Percentiles rank a stretch among this genome's conserved stretches.
These are phyloP conservation scores for Helicoverpa assulta DNA, from an alignment of 2,888 invertebrate genomes.

Conservation along the genomic window DNA sequence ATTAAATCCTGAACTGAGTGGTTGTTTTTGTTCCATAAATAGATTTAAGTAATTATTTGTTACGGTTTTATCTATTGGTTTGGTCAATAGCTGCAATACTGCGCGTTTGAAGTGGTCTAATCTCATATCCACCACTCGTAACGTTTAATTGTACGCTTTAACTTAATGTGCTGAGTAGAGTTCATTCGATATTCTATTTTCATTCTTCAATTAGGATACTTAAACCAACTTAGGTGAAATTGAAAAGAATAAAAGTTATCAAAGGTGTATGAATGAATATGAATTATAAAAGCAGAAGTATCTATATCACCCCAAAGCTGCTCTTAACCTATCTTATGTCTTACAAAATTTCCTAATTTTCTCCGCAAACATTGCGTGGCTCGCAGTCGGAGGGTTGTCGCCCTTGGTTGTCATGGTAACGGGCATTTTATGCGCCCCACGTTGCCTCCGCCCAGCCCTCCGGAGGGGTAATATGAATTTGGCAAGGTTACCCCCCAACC, in stretches of 20 bases:
- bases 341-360: constrained; percentile 68
- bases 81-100: constrained; percentile 30
- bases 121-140: constrained; percentile 16
- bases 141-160: constrained; percentile 6
- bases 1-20: constrained; percentile 15
- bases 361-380: constrained; percentile 65
- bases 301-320: constrained; percentile 37
- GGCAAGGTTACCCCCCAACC: constrained; percentile 72
- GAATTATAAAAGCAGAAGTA: constrained; percentile 30
- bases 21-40: constrained; percentile 18
- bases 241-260: too few relatives aligned
- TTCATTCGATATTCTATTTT: not conserved
- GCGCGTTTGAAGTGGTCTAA: constrained; percentile 19
- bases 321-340: constrained; percentile 51
- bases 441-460: constrained; percentile 70
- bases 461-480: constrained; percentile 67
- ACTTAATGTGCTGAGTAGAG: not conserved
- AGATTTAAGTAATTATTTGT: constrained; percentile 26
- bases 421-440: constrained; percentile 83
- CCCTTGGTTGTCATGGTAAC: constrained; percentile 84
- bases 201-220: not conserved
- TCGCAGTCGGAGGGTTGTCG: constrained; percentile 79
- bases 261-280: constrained; percentile 9
- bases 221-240: too few relatives aligned
- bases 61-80: constrained; percentile 32